Conservation (phyloP, 2,113 vertebrate genomes). For the Passerina amoena region DNA sequence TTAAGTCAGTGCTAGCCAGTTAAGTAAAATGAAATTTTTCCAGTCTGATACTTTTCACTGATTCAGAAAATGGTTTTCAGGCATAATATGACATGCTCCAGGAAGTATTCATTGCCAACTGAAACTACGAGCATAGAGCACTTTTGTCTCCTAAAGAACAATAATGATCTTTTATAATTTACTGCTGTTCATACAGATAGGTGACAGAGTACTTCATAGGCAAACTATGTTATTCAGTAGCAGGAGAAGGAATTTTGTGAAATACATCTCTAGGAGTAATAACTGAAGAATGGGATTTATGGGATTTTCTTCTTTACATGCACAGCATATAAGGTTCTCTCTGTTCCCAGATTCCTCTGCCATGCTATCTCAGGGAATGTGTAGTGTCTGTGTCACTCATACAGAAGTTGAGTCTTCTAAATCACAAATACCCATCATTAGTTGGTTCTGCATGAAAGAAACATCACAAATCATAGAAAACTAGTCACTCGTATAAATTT, state of each 20-base stretch:
- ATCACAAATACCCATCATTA: neutral
- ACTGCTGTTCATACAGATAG: neutral
- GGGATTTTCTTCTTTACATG: neutral
- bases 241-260: neutral
- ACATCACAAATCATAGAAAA: neutral
- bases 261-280: neutral
- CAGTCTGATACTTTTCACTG: slow-evolving; percentile 49
- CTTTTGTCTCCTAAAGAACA: neutral
- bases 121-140: neutral
- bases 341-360: neutral
- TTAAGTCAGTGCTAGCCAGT: slow-evolving; percentile 19
- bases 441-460: neutral
- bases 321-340: neutral
- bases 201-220: neutral
- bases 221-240: neutral
- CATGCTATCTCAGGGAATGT: neutral
- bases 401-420: neutral
- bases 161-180: neutral
- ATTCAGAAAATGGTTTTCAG: slow-evolving; percentile 31
- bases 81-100: neutral
- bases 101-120: neutral
- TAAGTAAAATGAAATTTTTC: slow-evolving; percentile 48
- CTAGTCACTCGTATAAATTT: neutral
- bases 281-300: neutral
- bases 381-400: neutral